A percentile compares a stretch with the other conserved stretches of the same genome.
These are phyloP conservation scores for Yoshiicerus persimilis DNA, from an alignment of 1,140 invertebrate genomes.

Conservation along the genomic window DNA sequence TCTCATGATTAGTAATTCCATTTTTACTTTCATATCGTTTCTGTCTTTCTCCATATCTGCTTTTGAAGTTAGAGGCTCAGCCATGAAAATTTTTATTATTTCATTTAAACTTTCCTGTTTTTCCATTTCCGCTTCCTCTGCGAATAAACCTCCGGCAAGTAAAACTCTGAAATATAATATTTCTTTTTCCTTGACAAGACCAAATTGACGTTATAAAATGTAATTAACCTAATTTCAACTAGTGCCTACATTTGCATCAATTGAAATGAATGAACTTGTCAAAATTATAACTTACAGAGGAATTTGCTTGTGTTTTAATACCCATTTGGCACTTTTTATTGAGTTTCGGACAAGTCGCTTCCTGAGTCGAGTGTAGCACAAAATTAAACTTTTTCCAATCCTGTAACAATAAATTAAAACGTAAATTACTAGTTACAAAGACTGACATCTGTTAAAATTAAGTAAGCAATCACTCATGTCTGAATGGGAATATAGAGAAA, in stretches of 20 bases:
- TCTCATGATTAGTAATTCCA: slow-evolving; percentile 88
- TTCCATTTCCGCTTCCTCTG: slow-evolving; percentile 37
- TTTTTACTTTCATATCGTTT: slow-evolving; percentile 81
- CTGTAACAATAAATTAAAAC: background rate
- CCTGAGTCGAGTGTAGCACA: slow-evolving; percentile 38
- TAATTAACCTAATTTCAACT: background rate
- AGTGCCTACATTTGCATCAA: background rate
- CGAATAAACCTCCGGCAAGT: slow-evolving; percentile 38
- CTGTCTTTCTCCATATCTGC: slow-evolving; percentile 63
- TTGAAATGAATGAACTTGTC: background rate
- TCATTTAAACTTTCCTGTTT: background rate
- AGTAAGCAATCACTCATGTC: no score
- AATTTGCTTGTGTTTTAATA: slow-evolving; percentile 39
- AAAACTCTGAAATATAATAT: slow-evolving; percentile 28
- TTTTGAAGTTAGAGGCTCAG: slow-evolving; percentile 74
- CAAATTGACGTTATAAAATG: background rate
- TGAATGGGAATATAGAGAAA: no score
- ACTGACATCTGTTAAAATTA: no score
- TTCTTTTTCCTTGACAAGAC: background rate
- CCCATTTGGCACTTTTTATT: slow-evolving; percentile 38
- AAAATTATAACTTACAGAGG: slow-evolving; percentile 39
- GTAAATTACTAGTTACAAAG: background rate
- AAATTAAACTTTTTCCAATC: slow-evolving; percentile 37
- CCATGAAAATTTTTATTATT: slow-evolving; percentile 65
- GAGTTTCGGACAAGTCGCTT: slow-evolving; percentile 21